phyloP scores from a whole-genome alignment of 2,888 invertebrate genomes.

The Lomographa bimaculata region DNA sequence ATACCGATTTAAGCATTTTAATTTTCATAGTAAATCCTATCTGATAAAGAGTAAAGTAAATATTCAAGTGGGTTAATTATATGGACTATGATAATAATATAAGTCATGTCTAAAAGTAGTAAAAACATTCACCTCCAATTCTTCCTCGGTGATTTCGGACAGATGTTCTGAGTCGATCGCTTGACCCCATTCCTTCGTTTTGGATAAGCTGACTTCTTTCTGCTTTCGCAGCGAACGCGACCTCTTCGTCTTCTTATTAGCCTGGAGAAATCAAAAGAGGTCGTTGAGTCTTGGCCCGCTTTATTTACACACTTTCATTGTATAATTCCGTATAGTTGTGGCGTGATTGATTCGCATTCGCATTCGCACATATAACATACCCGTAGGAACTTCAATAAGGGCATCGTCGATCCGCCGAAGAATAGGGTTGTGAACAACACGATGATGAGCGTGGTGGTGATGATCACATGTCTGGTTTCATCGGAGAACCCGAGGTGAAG shows the following conservation, averaged over 20 bases:
- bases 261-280: constrained; percentile 51
- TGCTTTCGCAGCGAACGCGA: constrained; percentile 83
- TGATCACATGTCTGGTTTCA: constrained; percentile 97
- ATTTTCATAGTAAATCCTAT: too few species aligned
- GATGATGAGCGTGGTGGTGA: constrained; percentile 98
- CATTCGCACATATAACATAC: too few species aligned
- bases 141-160: constrained; percentile 96
- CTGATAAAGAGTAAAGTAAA: too few species aligned
- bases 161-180: constrained; percentile 96
- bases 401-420: constrained; percentile 99
- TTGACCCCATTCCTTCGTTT: constrained; percentile 99
- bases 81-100: too few species aligned
- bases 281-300: too few species aligned
- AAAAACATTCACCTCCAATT: constrained; percentile 89
- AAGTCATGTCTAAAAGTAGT: too few species aligned
- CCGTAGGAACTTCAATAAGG: constrained; percentile 95
- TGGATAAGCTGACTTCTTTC: constrained; percentile 96
- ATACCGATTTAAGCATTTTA: too few species aligned
- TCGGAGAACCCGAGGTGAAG: constrained; percentile 97
- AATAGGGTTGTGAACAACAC: constrained; percentile 97
- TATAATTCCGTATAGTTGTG: too few species aligned
- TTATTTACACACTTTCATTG: too few species aligned
- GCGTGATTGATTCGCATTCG: too few species aligned
- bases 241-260: constrained; percentile 78
- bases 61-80: too few species aligned